Conservation (phyloP, 2,888 invertebrate species). For the Uropetala carovei region DNA sequence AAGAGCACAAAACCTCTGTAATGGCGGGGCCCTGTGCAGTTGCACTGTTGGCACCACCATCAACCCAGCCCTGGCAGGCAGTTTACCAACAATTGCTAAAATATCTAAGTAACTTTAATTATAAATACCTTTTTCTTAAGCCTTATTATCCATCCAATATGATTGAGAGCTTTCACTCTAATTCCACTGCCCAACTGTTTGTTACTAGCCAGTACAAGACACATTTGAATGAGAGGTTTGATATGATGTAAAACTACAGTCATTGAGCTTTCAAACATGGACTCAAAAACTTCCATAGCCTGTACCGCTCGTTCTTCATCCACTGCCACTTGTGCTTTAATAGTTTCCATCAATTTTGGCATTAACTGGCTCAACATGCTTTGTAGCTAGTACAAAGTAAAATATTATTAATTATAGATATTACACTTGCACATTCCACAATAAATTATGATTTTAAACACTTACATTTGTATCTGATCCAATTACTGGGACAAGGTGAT, state of each 20-base stretch:
- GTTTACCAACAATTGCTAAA: too few relatives aligned
- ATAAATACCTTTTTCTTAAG: conserved; percentile 82
- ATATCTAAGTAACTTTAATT: too few relatives aligned
- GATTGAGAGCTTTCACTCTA: conserved; percentile 82
- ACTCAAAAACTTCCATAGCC: conserved; percentile 81
- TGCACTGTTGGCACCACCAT: too few relatives aligned
- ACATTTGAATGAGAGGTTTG: conserved; percentile 81
- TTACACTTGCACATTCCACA: conserved; percentile 36
- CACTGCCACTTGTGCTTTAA: conserved; percentile 78
- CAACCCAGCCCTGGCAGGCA: too few relatives aligned
- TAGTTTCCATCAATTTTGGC: conserved; percentile 80
- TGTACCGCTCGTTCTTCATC: conserved; percentile 80
- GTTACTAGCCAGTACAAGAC: conserved; percentile 80
- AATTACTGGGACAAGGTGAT: conserved; percentile 81
- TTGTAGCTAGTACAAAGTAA: not conserved
- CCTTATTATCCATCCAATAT: conserved; percentile 82
- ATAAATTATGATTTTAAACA: conserved; percentile 66
- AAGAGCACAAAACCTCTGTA: too few relatives aligned
- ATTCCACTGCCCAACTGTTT: conserved; percentile 79
- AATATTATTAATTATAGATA: not conserved
- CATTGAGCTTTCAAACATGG: conserved; percentile 80
- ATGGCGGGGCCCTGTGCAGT: too few relatives aligned
- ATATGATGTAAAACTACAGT: conserved; percentile 81
- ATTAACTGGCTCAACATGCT: conserved; percentile 74
- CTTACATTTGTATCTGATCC: conserved; percentile 81